A percentile compares a stretch with the other conserved stretches of the same genome.
These are phyloP conservation scores for Panonychus citri DNA, from an alignment of 1,140 invertebrate species.

Conservation along the genomic window DNA sequence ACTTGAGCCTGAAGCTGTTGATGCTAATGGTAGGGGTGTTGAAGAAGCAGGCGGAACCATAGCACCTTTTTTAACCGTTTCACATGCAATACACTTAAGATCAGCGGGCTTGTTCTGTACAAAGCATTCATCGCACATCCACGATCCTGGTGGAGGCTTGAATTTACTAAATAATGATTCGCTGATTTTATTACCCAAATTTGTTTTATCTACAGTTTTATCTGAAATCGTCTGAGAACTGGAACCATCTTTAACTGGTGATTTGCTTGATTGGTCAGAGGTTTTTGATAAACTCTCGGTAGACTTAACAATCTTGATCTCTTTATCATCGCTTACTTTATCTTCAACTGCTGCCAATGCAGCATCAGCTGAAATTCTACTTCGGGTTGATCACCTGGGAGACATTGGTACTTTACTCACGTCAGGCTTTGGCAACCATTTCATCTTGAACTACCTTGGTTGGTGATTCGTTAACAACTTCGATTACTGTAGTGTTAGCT, in stretches of 20 bases:
- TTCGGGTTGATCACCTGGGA: background rate
- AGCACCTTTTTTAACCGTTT: conserved; percentile 31
- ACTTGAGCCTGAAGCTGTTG: too few relatives aligned
- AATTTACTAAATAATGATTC: background rate
- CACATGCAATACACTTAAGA: conserved; percentile 37
- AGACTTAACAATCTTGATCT: too few relatives aligned
- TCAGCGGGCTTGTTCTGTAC: conserved; percentile 33
- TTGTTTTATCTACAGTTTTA: background rate
- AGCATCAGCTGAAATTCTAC: background rate
- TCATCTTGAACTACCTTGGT: too few relatives aligned
- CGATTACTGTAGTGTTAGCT: background rate
- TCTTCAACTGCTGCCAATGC: background rate
- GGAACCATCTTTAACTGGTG: too few relatives aligned
- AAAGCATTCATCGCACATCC: conserved; percentile 40
- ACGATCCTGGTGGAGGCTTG: conserved; percentile 26
- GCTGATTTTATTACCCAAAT: too few relatives aligned
- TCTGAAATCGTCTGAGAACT: too few relatives aligned
- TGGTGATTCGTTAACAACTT: too few relatives aligned
- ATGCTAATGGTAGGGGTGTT: background rate
- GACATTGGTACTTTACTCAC: too few relatives aligned
- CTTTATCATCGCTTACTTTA: background rate
- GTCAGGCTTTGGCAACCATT: too few relatives aligned
- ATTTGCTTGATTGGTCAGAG: too few relatives aligned
- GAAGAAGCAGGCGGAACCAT: background rate
- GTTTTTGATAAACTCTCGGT: too few relatives aligned